Conservation (phyloP, 2,888 invertebrate genomes). For the Byasa hedistus region DNA sequence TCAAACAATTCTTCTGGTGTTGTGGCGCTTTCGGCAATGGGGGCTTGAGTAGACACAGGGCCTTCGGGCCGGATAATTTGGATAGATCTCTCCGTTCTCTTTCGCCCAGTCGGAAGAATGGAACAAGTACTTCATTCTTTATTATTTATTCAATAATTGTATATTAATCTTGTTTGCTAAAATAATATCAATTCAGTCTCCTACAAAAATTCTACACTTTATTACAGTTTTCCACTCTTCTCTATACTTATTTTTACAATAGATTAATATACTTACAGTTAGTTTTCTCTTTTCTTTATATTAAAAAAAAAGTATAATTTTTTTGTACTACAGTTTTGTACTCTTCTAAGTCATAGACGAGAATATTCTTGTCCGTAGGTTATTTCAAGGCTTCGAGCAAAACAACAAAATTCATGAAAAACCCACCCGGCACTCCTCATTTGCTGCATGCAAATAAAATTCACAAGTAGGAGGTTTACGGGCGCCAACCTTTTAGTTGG, state of each 20-base stretch:
- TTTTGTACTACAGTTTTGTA: slow-evolving; percentile 14
- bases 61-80: slow-evolving; percentile 87
- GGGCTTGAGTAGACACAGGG: slow-evolving; percentile 85
- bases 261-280: slow-evolving; percentile 4
- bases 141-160: too few relatives aligned
- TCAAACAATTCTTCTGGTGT: slow-evolving; percentile 95
- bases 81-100: slow-evolving; percentile 90
- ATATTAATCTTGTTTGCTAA: neutral
- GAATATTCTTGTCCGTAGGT: slow-evolving; percentile 71
- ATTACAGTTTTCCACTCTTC: neutral
- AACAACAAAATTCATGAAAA: slow-evolving; percentile 73
- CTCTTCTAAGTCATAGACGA: slow-evolving; percentile 34
- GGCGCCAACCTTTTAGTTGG: slow-evolving; percentile 50
- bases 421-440: slow-evolving; percentile 72
- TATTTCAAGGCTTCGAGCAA: slow-evolving; percentile 63
- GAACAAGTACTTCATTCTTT: slow-evolving; percentile 58
- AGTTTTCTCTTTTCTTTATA: neutral
- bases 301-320: neutral
- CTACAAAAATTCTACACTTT: neutral
- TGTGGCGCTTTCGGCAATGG: slow-evolving; percentile 86
- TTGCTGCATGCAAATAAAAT: slow-evolving; percentile 77
- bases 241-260: neutral
- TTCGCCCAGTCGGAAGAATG: slow-evolving; percentile 71
- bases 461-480: slow-evolving; percentile 66
- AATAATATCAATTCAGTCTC: neutral